Evolutionary conservation across 2,888 invertebrate genomes (phyloP), one percentile per base, ranked within the genome.

Genomic region (Chymomyza procnemis): DNA sequence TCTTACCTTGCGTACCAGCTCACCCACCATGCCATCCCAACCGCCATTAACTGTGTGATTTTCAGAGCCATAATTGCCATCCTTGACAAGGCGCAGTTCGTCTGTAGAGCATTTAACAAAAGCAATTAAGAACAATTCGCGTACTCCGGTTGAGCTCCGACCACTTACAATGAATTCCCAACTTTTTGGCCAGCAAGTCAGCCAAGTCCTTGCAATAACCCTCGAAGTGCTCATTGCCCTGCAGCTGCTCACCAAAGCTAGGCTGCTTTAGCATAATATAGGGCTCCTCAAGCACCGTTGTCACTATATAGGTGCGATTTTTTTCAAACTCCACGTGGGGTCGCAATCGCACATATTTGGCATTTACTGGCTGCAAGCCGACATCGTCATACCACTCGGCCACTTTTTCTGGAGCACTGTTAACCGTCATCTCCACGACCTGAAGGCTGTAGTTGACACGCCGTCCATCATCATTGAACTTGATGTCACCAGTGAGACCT

Each of bases 121-220:
- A 21, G 1, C 55, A 52, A 19, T 56, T 4, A 47, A 9, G 55
- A 3, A 0, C 26, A 46, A 5, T 47, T 30, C 9, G 34, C 48
- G 9, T 18, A n/a, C 8, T 19, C 26, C 9, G 26, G 22, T 52
- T 48, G 4, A 57, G 34, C 61, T 46, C 57, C 76, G 66, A 73
- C 19, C 76, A 87, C 95, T 94, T 92, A 97, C 97, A 97, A 90
- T 95, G 95, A 77, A 97, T 96, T 66, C 95, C 95, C 71, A 97
- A 93, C 88, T 93, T 94, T 80, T 94, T 94, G 0, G 97, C 93
- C 71, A 98, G 94, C 72, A 96, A 92, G 84, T 97, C 95, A 3
- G 96, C 95, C 48, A 98, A 92, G 89, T 98, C 98, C 88, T 97
- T 96, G 91, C 97, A 97, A 90, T 97, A 98, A 61, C 99, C 98